A percentile compares a stretch with the other conserved stretches of the same genome.
These are phyloP conservation scores for Aurelia aurita complex sp. Pacific DNA, from an alignment of 30 jellyfish, hydroid and myxozoan species.

Conservation along the genomic window DNA sequence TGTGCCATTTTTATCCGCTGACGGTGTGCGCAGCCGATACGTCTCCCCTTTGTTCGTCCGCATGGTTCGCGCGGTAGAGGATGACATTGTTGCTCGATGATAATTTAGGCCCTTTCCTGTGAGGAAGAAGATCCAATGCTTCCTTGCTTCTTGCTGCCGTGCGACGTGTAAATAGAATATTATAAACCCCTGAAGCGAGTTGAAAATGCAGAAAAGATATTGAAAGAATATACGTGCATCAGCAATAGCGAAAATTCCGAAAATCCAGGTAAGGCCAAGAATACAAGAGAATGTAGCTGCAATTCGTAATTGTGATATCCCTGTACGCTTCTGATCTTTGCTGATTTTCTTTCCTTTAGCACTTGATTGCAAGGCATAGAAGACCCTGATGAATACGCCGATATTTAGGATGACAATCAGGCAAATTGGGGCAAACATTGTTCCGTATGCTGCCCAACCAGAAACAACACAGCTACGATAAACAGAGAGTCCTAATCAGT, in stretches of 20 bases:
- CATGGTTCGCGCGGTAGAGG: not conserved
- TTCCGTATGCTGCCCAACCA: conserved; percentile 66
- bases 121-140: conserved; percentile 47
- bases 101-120: conserved; percentile 60
- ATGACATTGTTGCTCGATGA: conserved; percentile 34
- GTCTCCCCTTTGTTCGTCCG: not conserved
- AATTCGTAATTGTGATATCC: conserved; percentile 48
- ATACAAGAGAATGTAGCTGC: conserved; percentile 48
- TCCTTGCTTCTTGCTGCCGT: conserved; percentile 44
- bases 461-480: conserved; percentile 51
- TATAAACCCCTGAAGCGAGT: conserved; percentile 60
- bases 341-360: conserved; percentile 26
- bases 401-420: conserved; percentile 27
- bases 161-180: conserved; percentile 55
- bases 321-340: conserved; percentile 49
- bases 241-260: conserved; percentile 61
- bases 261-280: conserved; percentile 76
- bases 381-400: conserved; percentile 36
- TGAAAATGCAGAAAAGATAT: conserved; percentile 60
- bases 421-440: conserved; percentile 61
- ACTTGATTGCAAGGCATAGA: conserved; percentile 36
- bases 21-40: not conserved
- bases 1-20: not conserved
- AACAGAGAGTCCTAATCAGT: not conserved
- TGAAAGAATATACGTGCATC: conserved; percentile 55